phyloP scores from a whole-genome alignment of 2,113 vertebrate genomes.

The Picathartes gymnocephalus region DNA sequence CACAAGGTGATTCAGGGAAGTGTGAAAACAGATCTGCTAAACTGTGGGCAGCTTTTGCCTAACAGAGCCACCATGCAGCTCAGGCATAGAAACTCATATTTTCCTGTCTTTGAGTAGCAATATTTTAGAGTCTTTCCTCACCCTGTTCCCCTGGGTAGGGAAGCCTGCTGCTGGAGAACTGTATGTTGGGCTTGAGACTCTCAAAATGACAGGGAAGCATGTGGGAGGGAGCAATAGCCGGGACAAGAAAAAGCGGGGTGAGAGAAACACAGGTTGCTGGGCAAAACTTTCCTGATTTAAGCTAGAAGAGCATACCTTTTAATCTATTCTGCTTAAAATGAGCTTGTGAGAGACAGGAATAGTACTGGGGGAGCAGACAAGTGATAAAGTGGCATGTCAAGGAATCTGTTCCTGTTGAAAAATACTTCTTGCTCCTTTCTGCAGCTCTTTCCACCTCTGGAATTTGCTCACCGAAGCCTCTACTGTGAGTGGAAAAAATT shows the following conservation, averaged over 20 bases:
- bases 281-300: not conserved
- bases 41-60: not conserved
- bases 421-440: not conserved
- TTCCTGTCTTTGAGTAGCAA: not conserved
- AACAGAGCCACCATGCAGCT: not conserved
- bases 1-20: not conserved
- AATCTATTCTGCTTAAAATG: not conserved
- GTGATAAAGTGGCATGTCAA: not conserved
- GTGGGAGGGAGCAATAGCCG: not conserved
- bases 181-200: not conserved
- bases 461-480: not conserved
- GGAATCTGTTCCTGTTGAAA: not conserved
- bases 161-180: not conserved
- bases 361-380: not conserved
- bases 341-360: not conserved
- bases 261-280: not conserved
- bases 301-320: not conserved
- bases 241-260: not conserved
- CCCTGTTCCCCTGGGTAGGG: accelerated
- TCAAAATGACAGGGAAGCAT: not conserved
- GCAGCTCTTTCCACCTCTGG: not conserved
- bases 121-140: not conserved
- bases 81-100: accelerated
- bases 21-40: not conserved
- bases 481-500: not conserved